Evolutionary conservation across 2,888 invertebrate genomes (phyloP).

Genomic region (Andrena fulva): DNA sequence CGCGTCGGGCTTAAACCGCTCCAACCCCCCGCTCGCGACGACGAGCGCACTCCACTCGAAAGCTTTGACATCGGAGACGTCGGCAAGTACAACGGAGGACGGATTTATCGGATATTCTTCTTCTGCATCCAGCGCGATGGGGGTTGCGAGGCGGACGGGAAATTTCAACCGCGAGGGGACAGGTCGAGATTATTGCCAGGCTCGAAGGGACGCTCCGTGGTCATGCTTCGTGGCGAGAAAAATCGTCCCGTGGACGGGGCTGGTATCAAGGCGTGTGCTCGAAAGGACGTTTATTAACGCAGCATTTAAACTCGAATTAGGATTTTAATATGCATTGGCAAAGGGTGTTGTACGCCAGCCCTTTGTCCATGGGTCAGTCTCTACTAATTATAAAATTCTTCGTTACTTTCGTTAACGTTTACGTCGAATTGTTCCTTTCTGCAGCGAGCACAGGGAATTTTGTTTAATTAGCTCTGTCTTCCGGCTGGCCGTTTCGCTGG

Average conservation of each 20-base stretch:
- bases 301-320: not conserved
- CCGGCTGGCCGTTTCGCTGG: not conserved
- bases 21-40: slow-evolving; percentile 17
- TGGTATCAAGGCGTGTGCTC: not conserved
- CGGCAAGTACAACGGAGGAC: slow-evolving; percentile 66
- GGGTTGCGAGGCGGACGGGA: slow-evolving; percentile 28
- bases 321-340: slow-evolving; percentile 35
- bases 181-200: slow-evolving; percentile 44
- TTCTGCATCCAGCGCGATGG: slow-evolving; percentile 38
- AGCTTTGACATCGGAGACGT: slow-evolving; percentile 75
- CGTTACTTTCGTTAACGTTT: slow-evolving; percentile 38
- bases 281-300: slow-evolving; percentile 12
- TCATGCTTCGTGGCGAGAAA: slow-evolving; percentile 1
- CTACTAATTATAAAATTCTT: slow-evolving; percentile 50
- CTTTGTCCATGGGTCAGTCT: slow-evolving; percentile 28
- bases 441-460: slow-evolving; percentile 29
- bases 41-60: slow-evolving; percentile 67
- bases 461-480: slow-evolving; percentile 49
- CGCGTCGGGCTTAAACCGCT: slow-evolving; percentile 44
- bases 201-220: slow-evolving; percentile 18
- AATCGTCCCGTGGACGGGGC: slow-evolving; percentile 13
- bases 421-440: slow-evolving; percentile 22
- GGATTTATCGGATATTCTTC: slow-evolving; percentile 72
- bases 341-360: not conserved
- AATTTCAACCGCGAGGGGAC: slow-evolving; percentile 27